Percentiles rank a stretch among this genome's conserved stretches.
phyloP scores from a whole-genome alignment of 2,888 invertebrate species.

The Argyresthia goedartella region DNA sequence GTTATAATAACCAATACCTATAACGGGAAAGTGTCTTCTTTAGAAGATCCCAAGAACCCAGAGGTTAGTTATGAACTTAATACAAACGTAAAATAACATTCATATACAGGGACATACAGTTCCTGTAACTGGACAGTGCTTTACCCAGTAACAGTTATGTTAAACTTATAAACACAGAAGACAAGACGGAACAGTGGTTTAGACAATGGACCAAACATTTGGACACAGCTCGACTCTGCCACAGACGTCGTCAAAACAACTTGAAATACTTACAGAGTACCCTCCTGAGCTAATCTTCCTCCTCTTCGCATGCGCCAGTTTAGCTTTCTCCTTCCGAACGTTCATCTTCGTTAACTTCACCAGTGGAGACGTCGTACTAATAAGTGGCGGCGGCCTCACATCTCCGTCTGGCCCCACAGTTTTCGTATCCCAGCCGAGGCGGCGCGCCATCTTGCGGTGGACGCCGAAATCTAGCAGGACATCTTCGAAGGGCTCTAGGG shows the following conservation, averaged over 20 bases:
- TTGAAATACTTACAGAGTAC: not conserved
- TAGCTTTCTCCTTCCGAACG: slow-evolving; percentile 23
- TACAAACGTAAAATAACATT: too few species aligned
- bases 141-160: too few species aligned
- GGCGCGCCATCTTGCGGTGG: slow-evolving; percentile 50
- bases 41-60: too few species aligned
- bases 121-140: too few species aligned
- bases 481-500: slow-evolving; percentile 27
- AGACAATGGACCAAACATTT: too few species aligned
- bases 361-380: slow-evolving; percentile 31
- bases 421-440: slow-evolving; percentile 50
- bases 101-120: too few species aligned
- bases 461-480: slow-evolving; percentile 54
- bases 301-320: slow-evolving; percentile 21
- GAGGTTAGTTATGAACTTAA: too few species aligned
- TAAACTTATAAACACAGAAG: too few species aligned
- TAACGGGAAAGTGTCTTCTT: too few species aligned
- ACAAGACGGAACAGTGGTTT: too few species aligned
- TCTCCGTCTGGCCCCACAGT: slow-evolving; percentile 15
- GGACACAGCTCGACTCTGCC: too few species aligned
- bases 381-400: slow-evolving; percentile 17
- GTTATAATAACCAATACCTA: too few species aligned
- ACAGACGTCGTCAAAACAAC: not conserved
- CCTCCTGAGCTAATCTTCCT: slow-evolving; percentile 9
- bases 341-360: slow-evolving; percentile 32